phyloP scores from a whole-genome alignment of 2,797 vertebrate genomes.

The Lagorchestes hirsutus region DNA sequence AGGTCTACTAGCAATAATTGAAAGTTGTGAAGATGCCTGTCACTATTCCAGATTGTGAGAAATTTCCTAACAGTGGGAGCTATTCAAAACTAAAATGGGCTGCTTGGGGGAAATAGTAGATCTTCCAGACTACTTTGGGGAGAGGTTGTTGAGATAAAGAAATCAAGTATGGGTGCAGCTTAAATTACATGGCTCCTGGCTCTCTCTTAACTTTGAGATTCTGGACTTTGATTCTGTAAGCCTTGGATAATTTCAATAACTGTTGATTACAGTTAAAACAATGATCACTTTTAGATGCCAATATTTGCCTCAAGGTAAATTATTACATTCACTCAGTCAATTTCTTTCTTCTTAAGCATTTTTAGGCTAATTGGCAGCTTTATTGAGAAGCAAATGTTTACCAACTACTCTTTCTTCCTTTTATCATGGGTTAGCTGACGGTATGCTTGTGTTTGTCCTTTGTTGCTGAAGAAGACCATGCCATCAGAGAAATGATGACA shows the following conservation, averaged over 20 bases:
- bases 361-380: neutral
- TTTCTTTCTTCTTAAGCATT: neutral
- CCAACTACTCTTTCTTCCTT: neutral
- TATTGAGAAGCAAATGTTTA: neutral
- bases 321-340: neutral
- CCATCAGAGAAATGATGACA: too few species aligned
- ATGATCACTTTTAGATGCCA: neutral
- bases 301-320: neutral
- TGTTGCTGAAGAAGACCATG: too few species aligned
- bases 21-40: neutral
- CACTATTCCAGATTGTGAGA: neutral
- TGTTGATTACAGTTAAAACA: neutral
- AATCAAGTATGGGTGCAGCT: neutral
- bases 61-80: neutral
- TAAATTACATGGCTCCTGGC: neutral
- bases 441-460: neutral
- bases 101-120: neutral
- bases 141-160: neutral
- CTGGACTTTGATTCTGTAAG: neutral
- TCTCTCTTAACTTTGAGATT: neutral
- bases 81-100: neutral
- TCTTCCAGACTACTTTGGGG: neutral
- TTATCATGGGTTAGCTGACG: neutral
- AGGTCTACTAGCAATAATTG: neutral
- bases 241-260: neutral